Conservation (phyloP, 2,797 vertebrate species). For the Erithacus rubecula region DNA sequence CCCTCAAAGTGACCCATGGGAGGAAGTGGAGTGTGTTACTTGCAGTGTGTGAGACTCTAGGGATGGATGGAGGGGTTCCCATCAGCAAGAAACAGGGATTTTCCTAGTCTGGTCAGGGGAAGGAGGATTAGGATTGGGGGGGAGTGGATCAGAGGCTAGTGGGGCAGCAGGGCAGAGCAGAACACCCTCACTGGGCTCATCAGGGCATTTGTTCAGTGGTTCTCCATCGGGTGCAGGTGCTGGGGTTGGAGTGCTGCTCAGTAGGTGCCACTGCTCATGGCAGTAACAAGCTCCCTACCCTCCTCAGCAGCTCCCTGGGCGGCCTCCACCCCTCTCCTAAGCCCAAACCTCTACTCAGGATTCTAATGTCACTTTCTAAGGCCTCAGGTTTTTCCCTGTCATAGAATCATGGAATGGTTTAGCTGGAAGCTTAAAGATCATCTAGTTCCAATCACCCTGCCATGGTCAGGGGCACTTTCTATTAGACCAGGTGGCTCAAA, state of each 20-base stretch:
- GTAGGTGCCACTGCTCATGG: background rate
- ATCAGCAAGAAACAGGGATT: accelerated
- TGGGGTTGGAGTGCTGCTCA: background rate
- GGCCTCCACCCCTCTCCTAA: background rate
- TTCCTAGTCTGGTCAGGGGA: background rate
- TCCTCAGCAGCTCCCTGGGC: background rate
- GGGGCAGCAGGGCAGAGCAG: background rate
- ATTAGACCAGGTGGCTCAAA: background rate
- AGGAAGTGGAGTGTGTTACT: background rate
- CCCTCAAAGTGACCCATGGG: background rate
- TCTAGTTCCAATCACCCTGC: background rate
- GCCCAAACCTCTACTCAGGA: background rate
- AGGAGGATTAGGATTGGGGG: background rate
- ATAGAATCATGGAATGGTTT: background rate
- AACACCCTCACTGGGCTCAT: background rate
- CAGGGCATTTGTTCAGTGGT: accelerated
- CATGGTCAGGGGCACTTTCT: accelerated
- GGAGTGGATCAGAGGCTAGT: background rate
- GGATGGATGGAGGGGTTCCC: background rate
- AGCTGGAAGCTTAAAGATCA: background rate
- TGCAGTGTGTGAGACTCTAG: background rate
- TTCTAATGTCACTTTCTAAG: background rate
- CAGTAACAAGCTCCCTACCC: background rate
- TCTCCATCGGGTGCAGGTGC: accelerated
- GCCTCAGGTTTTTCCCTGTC: background rate